These are phyloP conservation scores for Lordiphosa fenestrarum DNA, from an alignment of 2,888 invertebrate species.

Conservation along the genomic window DNA sequence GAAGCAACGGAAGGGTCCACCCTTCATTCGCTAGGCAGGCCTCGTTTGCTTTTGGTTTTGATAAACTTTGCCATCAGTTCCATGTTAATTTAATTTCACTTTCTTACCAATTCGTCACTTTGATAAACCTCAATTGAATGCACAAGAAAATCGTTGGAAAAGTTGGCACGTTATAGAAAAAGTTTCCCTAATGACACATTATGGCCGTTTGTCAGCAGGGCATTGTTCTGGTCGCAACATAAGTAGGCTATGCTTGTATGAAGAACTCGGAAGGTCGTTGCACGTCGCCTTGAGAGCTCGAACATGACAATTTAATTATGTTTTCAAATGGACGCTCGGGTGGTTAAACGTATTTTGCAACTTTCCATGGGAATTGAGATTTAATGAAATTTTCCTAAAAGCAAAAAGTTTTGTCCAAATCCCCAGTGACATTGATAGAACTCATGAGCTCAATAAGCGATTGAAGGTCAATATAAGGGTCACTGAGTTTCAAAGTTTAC, in stretches of 20 bases:
- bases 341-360: conserved; percentile 7
- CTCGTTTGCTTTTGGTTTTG: conserved; percentile 34
- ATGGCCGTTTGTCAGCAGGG: conserved; percentile 29
- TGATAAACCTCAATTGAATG: conserved; percentile 42
- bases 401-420: too few relatives aligned
- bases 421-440: too few relatives aligned
- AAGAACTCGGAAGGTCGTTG: background rate
- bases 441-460: too few relatives aligned
- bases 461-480: too few relatives aligned
- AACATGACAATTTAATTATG: conserved; percentile 41
- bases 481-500: too few relatives aligned
- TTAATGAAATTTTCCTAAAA: conserved; percentile 5
- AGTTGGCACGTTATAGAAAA: conserved; percentile 31
- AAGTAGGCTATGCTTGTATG: too few relatives aligned
- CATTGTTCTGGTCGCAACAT: background rate
- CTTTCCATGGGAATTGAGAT: background rate
- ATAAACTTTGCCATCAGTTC: conserved; percentile 52
- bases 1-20: background rate
- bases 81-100: conserved; percentile 64
- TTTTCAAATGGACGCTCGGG: conserved; percentile 5
- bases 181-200: conserved; percentile 54
- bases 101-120: conserved; percentile 61
- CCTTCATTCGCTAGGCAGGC: background rate
- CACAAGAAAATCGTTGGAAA: conserved; percentile 40
- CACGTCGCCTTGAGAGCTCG: conserved; percentile 11